A percentile compares a stretch with the other conserved stretches of the same genome.
Evolutionary conservation across 2,888 invertebrate species (phyloP).

Genomic region (Volucella zonaria): DNA sequence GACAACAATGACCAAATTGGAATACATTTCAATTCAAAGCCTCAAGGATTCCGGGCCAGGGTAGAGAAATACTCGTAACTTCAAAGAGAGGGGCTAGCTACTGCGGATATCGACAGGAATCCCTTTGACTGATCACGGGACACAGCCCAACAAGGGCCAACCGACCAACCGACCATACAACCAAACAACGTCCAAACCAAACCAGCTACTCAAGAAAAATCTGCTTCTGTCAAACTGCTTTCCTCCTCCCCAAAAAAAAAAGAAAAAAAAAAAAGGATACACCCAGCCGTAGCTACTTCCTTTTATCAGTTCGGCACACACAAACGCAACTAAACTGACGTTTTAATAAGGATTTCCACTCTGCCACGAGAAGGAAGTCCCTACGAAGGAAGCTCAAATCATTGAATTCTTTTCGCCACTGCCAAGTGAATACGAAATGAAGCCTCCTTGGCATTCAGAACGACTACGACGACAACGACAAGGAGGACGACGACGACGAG

Average conservation of each 20-base stretch:
- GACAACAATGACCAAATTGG: slow-evolving; percentile 51
- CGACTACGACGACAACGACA: neutral
- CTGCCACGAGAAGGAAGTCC: slow-evolving; percentile 21
- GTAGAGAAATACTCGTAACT: neutral
- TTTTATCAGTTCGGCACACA: slow-evolving; percentile 1
- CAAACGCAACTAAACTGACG: slow-evolving; percentile 59
- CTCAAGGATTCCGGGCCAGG: neutral
- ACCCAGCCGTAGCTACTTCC: slow-evolving; percentile 4
- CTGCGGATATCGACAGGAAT: slow-evolving; percentile 37
- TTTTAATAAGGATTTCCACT: slow-evolving; percentile 71
- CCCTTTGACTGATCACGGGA: slow-evolving; percentile 40
- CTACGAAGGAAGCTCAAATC: slow-evolving; percentile 65
- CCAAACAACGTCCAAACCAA: slow-evolving; percentile 19
- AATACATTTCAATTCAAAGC: slow-evolving; percentile 53
- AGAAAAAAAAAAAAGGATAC: slow-evolving; percentile 27
- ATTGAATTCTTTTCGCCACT: slow-evolving; percentile 71
- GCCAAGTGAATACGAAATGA: slow-evolving; percentile 72
- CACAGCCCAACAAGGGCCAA: slow-evolving; percentile 19
- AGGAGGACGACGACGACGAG: too few relatives aligned
- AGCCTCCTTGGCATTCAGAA: slow-evolving; percentile 58
- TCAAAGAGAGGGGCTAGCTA: slow-evolving; percentile 1
- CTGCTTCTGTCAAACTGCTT: slow-evolving; percentile 16
- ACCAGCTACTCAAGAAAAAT: slow-evolving; percentile 47
- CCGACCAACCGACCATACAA: slow-evolving; percentile 16
- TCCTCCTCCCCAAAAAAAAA: neutral